Conservation (phyloP, 2,888 invertebrate species). For the Argyresthia goedartella region DNA sequence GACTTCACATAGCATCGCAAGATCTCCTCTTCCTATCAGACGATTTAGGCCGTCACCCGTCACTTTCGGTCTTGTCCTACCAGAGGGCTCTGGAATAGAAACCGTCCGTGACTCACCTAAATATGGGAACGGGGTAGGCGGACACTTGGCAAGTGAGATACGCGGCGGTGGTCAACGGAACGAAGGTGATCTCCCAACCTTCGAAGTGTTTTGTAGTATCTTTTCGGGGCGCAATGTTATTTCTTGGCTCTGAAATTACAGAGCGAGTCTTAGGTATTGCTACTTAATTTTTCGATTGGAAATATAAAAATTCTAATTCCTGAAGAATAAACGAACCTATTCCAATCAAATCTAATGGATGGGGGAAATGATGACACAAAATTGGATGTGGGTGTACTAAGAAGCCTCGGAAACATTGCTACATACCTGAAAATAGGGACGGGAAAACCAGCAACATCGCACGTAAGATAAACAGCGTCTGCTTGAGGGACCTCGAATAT, state of each 20-base stretch:
- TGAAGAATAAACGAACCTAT: not conserved
- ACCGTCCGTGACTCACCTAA: slow-evolving; percentile 73
- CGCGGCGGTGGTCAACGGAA: slow-evolving; percentile 58
- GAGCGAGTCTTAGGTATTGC: too few species aligned
- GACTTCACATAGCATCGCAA: slow-evolving; percentile 81
- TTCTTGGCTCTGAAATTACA: slow-evolving; percentile 60
- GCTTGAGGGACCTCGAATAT: slow-evolving; percentile 47
- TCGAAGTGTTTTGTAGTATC: slow-evolving; percentile 70
- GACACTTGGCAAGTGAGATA: slow-evolving; percentile 78
- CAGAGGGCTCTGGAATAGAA: slow-evolving; percentile 75
- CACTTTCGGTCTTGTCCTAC: slow-evolving; percentile 78
- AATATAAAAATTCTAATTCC: too few species aligned
- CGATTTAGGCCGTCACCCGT: slow-evolving; percentile 74
- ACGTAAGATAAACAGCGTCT: slow-evolving; percentile 55
- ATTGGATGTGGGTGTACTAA: too few species aligned
- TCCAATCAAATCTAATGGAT: not conserved
- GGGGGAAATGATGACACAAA: not conserved
- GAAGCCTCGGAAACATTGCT: not conserved
- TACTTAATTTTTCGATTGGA: too few species aligned
- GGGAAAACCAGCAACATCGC: slow-evolving; percentile 67
- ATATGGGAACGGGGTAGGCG: slow-evolving; percentile 77
- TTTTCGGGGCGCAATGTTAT: slow-evolving; percentile 74
- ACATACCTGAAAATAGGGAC: slow-evolving; percentile 64
- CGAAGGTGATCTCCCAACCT: slow-evolving; percentile 74
- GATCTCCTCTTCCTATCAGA: slow-evolving; percentile 52